A percentile compares a stretch with the other conserved stretches of the same genome.
These are phyloP conservation scores for Pyralis farinalis DNA, from an alignment of 2,888 invertebrate species.

Conservation along the genomic window DNA sequence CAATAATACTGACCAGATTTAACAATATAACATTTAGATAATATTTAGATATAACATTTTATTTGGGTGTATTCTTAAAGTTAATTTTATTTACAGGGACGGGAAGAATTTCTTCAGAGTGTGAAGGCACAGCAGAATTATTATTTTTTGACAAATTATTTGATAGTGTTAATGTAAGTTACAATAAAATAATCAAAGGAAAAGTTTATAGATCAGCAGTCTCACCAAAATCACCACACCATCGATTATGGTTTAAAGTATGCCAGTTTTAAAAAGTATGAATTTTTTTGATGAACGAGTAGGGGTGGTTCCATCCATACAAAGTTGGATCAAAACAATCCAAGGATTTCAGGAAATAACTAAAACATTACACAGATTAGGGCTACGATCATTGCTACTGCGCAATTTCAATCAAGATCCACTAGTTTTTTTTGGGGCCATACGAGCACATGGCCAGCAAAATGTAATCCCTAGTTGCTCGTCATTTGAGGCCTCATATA, in stretches of 20 bases:
- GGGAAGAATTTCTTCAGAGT: conserved; percentile 4
- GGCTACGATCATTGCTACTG: conserved; percentile 11
- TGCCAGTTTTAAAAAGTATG: conserved; percentile 17
- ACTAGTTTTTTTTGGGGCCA: conserved; percentile 18
- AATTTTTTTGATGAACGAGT: conserved; percentile 6
- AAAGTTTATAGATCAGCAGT: conserved; percentile 17
- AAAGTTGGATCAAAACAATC: conserved; percentile 19
- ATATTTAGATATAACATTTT: too few relatives aligned
- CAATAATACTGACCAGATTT: too few relatives aligned
- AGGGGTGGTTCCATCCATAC: conserved; percentile 14
- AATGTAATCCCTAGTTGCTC: conserved; percentile 13
- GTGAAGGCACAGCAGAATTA: conserved; percentile 11
- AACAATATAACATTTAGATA: too few relatives aligned
- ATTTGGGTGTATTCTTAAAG: too few relatives aligned
- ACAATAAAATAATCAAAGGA: conserved; percentile 3
- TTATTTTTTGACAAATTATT: conserved; percentile 13
- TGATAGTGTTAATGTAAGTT: conserved; percentile 13
- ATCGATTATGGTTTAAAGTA: conserved; percentile 14
- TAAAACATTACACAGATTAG: conserved; percentile 1
- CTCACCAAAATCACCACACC: conserved; percentile 15
- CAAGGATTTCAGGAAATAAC: conserved; percentile 10
- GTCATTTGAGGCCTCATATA: too few relatives aligned
- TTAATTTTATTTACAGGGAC: conserved; percentile 7
- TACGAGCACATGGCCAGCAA: conserved; percentile 15
- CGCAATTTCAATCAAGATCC: conserved; percentile 18